phyloP scores from a whole-genome alignment of 2,888 invertebrate genomes.

The Leptinotarsa peninsularis region DNA sequence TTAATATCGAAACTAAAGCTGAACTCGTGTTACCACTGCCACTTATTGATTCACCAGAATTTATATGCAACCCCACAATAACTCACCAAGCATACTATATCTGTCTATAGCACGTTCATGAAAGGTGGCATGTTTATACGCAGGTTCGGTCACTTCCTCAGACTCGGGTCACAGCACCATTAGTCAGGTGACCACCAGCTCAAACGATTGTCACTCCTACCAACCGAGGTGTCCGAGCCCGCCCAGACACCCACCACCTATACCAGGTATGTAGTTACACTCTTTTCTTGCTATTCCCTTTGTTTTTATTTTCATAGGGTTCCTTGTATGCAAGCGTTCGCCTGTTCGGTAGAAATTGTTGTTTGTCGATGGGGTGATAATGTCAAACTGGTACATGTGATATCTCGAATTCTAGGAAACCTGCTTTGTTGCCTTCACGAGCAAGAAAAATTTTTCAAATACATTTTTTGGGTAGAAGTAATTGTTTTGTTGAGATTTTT shows the following conservation, averaged over 20 bases:
- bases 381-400: background rate
- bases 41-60: background rate
- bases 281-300: constrained; percentile 6
- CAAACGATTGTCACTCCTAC: constrained; percentile 65
- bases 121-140: constrained; percentile 57
- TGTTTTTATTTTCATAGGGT: background rate
- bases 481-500: too few relatives aligned
- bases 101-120: constrained; percentile 37
- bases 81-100: constrained; percentile 14
- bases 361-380: background rate
- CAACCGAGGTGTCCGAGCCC: constrained; percentile 64
- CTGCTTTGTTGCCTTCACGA: too few relatives aligned
- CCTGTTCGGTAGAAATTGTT: background rate
- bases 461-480: too few relatives aligned
- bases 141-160: constrained; percentile 91
- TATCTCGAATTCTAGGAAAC: too few relatives aligned
- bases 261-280: constrained; percentile 60
- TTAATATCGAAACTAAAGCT: too few relatives aligned
- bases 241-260: constrained; percentile 61
- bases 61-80: constrained; percentile 1
- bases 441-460: too few relatives aligned
- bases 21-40: too few relatives aligned
- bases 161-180: constrained; percentile 89
- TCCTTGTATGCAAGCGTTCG: background rate
- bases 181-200: constrained; percentile 72